These are phyloP conservation scores for Sitophilus oryzae DNA, from an alignment of 1,140 invertebrate species.

Conservation along the genomic window DNA sequence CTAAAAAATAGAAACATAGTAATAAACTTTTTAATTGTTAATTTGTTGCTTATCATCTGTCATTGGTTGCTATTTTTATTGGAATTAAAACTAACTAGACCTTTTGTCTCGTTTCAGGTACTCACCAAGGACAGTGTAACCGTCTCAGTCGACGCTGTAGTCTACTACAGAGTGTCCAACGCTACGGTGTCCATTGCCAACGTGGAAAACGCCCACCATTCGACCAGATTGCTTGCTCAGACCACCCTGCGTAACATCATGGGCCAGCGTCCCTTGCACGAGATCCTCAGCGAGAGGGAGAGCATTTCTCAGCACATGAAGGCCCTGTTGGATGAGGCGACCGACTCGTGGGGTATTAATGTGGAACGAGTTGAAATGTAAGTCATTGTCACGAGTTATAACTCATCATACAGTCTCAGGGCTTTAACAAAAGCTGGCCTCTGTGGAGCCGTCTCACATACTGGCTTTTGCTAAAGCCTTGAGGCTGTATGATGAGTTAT, in stretches of 20 bases:
- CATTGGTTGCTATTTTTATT: too few relatives aligned
- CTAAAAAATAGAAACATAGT: too few relatives aligned
- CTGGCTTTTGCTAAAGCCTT: too few relatives aligned
- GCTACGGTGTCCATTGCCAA: constrained; percentile 95
- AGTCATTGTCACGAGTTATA: too few relatives aligned
- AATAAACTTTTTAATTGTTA: too few relatives aligned
- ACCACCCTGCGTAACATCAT: constrained; percentile 92
- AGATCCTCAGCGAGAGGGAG: constrained; percentile 92
- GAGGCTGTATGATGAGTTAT: too few relatives aligned
- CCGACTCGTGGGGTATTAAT: constrained; percentile 94
- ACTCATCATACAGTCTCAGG: too few relatives aligned
- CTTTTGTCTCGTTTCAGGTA: constrained; percentile 57
- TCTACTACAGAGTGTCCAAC: constrained; percentile 91
- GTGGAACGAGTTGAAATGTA: constrained; percentile 95
- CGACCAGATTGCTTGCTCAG: constrained; percentile 80
- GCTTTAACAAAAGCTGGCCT: too few relatives aligned
- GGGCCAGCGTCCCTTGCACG: constrained; percentile 89
- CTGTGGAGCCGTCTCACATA: too few relatives aligned
- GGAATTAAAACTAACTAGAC: background rate
- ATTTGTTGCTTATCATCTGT: too few relatives aligned
- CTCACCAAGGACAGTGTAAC: constrained; percentile 92
- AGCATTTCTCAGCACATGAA: constrained; percentile 86
- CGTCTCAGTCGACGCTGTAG: constrained; percentile 89
- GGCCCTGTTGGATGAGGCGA: constrained; percentile 81
- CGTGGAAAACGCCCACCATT: constrained; percentile 93